These are phyloP conservation scores for Saguinus midas DNA, from an alignment of 2,113 vertebrate species.

Conservation along the genomic window DNA sequence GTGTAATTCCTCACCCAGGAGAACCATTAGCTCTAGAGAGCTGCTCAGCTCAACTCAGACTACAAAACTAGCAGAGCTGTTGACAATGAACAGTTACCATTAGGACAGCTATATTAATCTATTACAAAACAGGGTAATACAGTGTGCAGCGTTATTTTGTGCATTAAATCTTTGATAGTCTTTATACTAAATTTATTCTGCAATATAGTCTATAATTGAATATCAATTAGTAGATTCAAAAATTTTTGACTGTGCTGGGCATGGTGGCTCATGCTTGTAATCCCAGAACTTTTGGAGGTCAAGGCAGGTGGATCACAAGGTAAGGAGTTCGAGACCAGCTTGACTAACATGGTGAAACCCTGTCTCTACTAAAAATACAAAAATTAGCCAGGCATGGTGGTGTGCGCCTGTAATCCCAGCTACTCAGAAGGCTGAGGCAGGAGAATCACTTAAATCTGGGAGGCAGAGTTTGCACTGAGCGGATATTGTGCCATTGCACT, in stretches of 20 bases:
- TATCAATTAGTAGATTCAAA: neutral
- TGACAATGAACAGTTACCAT: rapidly evolving
- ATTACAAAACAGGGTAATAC: neutral
- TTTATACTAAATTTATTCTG: neutral
- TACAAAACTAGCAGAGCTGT: neutral
- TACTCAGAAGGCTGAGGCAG: too few species aligned
- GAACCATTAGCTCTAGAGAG: neutral
- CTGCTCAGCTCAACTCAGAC: neutral
- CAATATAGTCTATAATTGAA: neutral
- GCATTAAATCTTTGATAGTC: neutral
- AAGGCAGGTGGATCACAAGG: too few species aligned
- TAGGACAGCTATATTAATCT: neutral
- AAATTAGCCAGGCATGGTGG: too few species aligned
- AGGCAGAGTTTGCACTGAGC: too few species aligned
- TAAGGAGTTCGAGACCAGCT: too few species aligned
- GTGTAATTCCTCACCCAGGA: neutral
- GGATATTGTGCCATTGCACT: too few species aligned
- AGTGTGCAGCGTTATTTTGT: neutral
- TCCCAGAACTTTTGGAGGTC: too few species aligned
- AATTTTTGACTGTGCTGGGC: neutral
- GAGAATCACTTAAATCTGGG: too few species aligned
- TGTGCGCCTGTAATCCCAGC: too few species aligned
- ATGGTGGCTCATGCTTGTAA: too few species aligned
- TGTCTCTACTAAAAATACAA: too few species aligned
- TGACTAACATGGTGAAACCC: too few species aligned